Evolutionary conservation across 2,888 invertebrate genomes (phyloP), one percentile per base, ranked within the genome.

Genomic region (Drosophila diplacantha): DNA sequence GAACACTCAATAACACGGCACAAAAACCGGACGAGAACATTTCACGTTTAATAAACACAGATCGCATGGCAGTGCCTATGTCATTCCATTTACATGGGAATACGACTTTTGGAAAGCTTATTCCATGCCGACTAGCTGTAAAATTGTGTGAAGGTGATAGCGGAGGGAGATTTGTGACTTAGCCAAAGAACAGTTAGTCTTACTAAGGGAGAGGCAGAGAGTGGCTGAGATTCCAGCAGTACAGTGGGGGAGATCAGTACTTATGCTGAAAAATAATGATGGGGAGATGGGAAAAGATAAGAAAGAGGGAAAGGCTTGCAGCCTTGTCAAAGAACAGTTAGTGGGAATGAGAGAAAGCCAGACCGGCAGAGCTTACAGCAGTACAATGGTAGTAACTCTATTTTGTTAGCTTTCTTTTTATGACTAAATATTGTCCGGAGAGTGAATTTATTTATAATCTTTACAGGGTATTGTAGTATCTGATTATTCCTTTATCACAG

Each of bases 1-100:
- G 5, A 7, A 58, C 37, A 58, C 59, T 18, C 3, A 59, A 31
- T 14, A 59, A 44, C 29, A 59, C 20, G 18, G 11, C 14, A 38
- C 31, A n/a, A 14, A 31, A 3, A 18, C 18, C n/a, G 12, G 22
- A 26, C 29, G 18, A 31, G 11, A 44, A 22, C 58, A 58, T 58
- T 35, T 58, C 16, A 52, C 54, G n/a, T n/a, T 18, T 54, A 1
- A 37, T 20, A 52, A 9, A 34, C 24, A 35, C 20, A 8, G 8
- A 20, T 8, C 20, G 46, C 16, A 6, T 12, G 6, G 12, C 18
- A 20, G 20, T 11, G 12, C 11, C 16, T 4, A 26, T 6, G n/a
- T 16, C 14, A 22, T 14, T 29, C 54, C 35, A 55, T 58, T 43
- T 59, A 37, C 41, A 41, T 22, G 26, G 26, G 1, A 12, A 16